Percentiles rank a stretch among this genome's conserved stretches.
Evolutionary conservation across 2,113 vertebrate species (phyloP).

Genomic region (Tapirus terrestris): DNA sequence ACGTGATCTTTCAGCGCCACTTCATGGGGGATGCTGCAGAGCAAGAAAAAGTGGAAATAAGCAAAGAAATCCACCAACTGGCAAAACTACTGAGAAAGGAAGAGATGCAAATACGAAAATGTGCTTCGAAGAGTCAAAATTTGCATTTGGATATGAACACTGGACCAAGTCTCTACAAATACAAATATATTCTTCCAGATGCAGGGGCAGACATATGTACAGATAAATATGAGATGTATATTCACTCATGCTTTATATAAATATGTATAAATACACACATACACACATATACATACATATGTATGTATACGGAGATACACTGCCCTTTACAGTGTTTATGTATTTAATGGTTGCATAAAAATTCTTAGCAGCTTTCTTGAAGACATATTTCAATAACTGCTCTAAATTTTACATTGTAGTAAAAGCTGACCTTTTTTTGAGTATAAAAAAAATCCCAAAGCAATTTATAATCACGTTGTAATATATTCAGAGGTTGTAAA

Average conservation of each 20-base stretch:
- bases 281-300: constrained; percentile 54
- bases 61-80: constrained; percentile 79
- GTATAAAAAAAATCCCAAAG: constrained; percentile 53
- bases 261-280: constrained; percentile 69
- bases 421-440: constrained; percentile 70
- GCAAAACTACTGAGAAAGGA: constrained; percentile 66
- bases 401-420: constrained; percentile 77
- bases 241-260: constrained; percentile 75
- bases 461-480: constrained; percentile 45
- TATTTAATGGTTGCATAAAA: constrained; percentile 76
- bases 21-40: constrained; percentile 77
- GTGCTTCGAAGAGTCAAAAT: constrained; percentile 78
- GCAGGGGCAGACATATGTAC: constrained; percentile 76
- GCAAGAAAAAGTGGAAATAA: constrained; percentile 69
- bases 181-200: constrained; percentile 81
- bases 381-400: constrained; percentile 70
- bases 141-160: constrained; percentile 80
- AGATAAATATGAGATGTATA: constrained; percentile 78
- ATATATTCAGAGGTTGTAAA: constrained; percentile 59
- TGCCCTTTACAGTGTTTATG: constrained; percentile 75
- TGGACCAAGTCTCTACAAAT: constrained; percentile 76
- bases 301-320: constrained; percentile 48
- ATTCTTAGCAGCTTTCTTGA: constrained; percentile 66
- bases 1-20: constrained; percentile 82
- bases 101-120: constrained; percentile 65